Conservation (phyloP, 2,797 vertebrate genomes). For the Betta splendens region DNA sequence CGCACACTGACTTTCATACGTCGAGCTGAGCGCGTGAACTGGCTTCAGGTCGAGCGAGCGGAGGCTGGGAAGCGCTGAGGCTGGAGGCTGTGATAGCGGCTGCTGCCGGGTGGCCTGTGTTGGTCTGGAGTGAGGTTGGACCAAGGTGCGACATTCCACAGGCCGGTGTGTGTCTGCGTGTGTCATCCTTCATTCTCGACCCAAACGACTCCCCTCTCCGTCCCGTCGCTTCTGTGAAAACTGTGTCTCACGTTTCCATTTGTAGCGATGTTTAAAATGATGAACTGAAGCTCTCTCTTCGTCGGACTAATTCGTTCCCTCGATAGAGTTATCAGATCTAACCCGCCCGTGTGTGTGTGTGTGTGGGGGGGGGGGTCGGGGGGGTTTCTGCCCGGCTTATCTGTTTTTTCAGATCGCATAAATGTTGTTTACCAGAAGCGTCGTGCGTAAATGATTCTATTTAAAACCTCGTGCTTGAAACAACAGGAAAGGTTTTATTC, state of each 20-base stretch:
- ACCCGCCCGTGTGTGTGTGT: too few relatives aligned
- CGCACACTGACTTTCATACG: too few relatives aligned
- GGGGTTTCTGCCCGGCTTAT: too few relatives aligned
- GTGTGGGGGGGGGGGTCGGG: too few relatives aligned
- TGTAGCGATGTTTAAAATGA: conserved; percentile 54
- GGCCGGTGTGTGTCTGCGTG: conserved; percentile 76
- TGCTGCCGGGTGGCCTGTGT: conserved; percentile 66
- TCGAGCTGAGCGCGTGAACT: too few relatives aligned
- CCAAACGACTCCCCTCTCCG: conserved; percentile 35
- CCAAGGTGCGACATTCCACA: conserved; percentile 85
- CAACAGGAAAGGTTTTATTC: conserved; percentile 66
- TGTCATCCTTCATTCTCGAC: conserved; percentile 31
- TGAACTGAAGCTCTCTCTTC: conserved; percentile 59
- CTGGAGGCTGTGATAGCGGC: conserved; percentile 31
- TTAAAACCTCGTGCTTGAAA: conserved; percentile 63
- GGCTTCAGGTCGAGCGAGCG: too few relatives aligned
- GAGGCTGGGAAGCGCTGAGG: conserved; percentile 1
- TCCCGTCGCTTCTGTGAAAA: conserved; percentile 22
- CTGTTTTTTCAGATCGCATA: conserved; percentile 70
- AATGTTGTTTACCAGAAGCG: conserved; percentile 79
- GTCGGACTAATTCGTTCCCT: conserved; percentile 72
- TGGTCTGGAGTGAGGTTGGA: conserved; percentile 74
- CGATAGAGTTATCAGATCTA: conserved; percentile 75
- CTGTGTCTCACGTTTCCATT: conserved; percentile 53
- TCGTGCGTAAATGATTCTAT: conserved; percentile 68